A percentile compares a stretch with the other conserved stretches of the same genome.
Conservation (phyloP, 2,888 invertebrate species). For the Troides helena region DNA sequence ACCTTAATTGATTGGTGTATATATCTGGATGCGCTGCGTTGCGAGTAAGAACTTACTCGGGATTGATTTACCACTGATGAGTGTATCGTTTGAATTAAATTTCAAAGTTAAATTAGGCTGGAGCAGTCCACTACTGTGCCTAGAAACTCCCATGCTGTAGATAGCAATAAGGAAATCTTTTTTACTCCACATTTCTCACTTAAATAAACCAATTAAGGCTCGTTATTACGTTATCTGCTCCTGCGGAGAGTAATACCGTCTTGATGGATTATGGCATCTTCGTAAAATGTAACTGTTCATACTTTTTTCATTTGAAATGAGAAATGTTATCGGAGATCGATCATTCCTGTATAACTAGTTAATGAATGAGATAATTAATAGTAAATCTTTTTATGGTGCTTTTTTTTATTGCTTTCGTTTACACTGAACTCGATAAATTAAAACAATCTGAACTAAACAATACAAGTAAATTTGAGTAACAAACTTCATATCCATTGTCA, state of each 20-base stretch:
- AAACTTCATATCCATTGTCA: no score
- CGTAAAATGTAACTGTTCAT: constrained; percentile 10
- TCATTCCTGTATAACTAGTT: no score
- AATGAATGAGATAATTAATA: no score
- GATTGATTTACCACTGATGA: constrained; percentile 24
- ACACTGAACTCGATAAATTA: no score
- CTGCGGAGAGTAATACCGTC: constrained; percentile 15
- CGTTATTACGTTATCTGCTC: constrained; percentile 10
- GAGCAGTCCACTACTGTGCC: constrained; percentile 6
- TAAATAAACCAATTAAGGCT: constrained; percentile 28
- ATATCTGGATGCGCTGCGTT: constrained; percentile 25
- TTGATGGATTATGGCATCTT: constrained; percentile 25
- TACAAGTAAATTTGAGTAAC: no score
- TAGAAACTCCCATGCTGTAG: constrained; percentile 1
- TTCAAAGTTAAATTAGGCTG: constrained; percentile 26
- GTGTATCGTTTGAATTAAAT: constrained; percentile 28
- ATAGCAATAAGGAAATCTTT: constrained; percentile 15
- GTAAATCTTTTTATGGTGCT: no score
- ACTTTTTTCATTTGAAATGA: neutral
- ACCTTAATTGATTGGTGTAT: constrained; percentile 32
- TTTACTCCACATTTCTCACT: constrained; percentile 22
- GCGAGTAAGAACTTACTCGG: constrained; percentile 10
- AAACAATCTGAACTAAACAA: no score
- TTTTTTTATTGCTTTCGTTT: no score
- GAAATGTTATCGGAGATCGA: neutral